phyloP scores from a whole-genome alignment of 2,888 invertebrate species.

The Bombylius major region DNA sequence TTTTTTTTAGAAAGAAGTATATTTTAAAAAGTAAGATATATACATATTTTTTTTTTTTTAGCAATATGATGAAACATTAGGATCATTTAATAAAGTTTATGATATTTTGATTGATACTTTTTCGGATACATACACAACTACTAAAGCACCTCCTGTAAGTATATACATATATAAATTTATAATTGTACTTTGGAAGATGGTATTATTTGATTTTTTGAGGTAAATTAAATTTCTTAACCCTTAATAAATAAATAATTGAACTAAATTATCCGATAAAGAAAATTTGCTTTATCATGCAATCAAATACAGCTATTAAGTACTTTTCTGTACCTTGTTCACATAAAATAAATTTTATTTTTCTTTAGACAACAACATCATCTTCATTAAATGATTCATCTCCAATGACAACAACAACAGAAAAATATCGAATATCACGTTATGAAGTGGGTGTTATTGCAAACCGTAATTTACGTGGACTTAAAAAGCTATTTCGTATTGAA shows the following conservation, averaged over 20 bases:
- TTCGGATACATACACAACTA: constrained; percentile 27
- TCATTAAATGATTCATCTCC: neutral
- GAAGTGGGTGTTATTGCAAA: constrained; percentile 33
- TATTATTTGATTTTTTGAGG: too few relatives aligned
- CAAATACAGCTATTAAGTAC: too few relatives aligned
- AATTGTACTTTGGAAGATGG: neutral
- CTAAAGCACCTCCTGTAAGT: constrained; percentile 17
- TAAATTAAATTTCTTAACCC: too few relatives aligned
- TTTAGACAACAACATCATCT: neutral
- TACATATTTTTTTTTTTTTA: constrained; percentile 12
- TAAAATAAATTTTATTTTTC: too few relatives aligned
- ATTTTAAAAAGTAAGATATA: neutral
- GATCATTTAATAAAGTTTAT: constrained; percentile 28
- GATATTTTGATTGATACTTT: constrained; percentile 31
- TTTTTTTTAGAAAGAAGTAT: neutral
- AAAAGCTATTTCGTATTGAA: constrained; percentile 29
- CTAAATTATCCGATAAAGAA: too few relatives aligned
- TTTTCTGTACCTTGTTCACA: too few relatives aligned
- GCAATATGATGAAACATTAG: constrained; percentile 34
- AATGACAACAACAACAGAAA: constrained; percentile 23
- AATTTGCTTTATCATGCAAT: too few relatives aligned
- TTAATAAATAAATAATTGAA: too few relatives aligned
- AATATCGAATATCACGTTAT: constrained; percentile 29
- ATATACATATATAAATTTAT: neutral
- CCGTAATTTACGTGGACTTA: constrained; percentile 32